These are phyloP conservation scores for Tanaodytes sp. DNA, from an alignment of 2,888 invertebrate genomes.

Conservation along the genomic window DNA sequence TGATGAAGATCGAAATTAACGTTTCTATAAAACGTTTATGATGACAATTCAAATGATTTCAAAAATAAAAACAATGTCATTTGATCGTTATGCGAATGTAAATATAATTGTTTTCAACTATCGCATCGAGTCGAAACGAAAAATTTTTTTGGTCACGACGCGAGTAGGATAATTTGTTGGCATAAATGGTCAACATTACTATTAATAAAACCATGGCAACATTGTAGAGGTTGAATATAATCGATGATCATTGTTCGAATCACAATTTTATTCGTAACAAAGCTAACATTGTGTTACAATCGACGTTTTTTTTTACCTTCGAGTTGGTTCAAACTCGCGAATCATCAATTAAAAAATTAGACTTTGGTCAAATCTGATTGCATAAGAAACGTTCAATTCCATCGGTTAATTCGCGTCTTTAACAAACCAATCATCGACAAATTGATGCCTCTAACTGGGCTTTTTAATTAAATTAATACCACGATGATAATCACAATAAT, in stretches of 20 bases:
- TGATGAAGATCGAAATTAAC: too few species aligned
- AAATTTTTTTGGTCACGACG: background rate
- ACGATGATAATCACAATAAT: slow-evolving; percentile 3
- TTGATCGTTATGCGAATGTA: too few species aligned
- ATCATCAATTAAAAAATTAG: too few species aligned
- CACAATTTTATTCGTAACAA: slow-evolving; percentile 33
- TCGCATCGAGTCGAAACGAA: background rate
- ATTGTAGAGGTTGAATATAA: slow-evolving; percentile 33
- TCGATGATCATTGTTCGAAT: slow-evolving; percentile 30
- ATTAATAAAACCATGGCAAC: slow-evolving; percentile 41
- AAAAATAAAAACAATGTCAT: too few species aligned
- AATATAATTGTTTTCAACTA: background rate
- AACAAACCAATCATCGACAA: too few species aligned
- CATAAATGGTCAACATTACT: slow-evolving; percentile 28
- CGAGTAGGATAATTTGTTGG: background rate
- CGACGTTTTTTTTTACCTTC: slow-evolving; percentile 16
- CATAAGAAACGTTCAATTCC: too few species aligned
- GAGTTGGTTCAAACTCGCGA: too few species aligned
- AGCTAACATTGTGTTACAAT: slow-evolving; percentile 25
- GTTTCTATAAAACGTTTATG: too few species aligned
- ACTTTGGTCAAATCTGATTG: too few species aligned
- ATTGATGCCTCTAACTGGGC: background rate
- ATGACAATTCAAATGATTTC: too few species aligned
- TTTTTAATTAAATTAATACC: background rate
- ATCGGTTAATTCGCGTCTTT: too few species aligned